Conservation (phyloP, 92 coral and sea anemone genomes). For the Zoanthus sansibaricus region DNA sequence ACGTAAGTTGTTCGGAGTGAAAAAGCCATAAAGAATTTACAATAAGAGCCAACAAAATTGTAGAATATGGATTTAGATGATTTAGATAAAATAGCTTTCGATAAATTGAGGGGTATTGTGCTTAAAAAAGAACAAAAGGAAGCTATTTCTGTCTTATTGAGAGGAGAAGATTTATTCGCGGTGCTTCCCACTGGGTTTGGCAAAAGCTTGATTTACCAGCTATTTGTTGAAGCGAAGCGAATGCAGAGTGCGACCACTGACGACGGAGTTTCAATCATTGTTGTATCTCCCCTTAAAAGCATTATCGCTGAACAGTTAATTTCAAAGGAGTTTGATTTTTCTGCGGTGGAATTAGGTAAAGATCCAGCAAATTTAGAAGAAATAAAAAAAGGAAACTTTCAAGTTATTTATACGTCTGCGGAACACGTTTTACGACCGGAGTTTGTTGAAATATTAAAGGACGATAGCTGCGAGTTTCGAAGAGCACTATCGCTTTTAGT, state of each 20-base stretch:
- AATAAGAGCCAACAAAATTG: no score
- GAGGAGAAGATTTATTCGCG: no score
- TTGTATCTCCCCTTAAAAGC: neutral
- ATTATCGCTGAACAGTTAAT: no score
- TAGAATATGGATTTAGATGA: no score
- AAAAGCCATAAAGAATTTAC: neutral
- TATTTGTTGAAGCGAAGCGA: neutral
- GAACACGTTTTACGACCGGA: constrained; percentile 16
- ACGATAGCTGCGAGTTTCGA: neutral
- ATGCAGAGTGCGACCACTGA: neutral
- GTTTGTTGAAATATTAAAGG: constrained; percentile 3
- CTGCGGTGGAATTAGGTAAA: no score
- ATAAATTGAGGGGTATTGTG: no score
- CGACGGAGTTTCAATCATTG: neutral
- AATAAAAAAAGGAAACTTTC: constrained; percentile 3
- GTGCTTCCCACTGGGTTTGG: no score
- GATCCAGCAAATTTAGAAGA: no score
- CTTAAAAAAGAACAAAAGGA: no score
- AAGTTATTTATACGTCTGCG: neutral
- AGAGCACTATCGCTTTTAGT: neutral
- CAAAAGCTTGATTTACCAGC: neutral
- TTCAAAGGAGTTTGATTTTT: no score
- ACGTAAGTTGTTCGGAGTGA: neutral
- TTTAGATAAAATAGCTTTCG: no score
- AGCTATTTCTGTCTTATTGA: no score